Conservation (phyloP, 2,888 invertebrate genomes). For the Orthosia cruda region DNA sequence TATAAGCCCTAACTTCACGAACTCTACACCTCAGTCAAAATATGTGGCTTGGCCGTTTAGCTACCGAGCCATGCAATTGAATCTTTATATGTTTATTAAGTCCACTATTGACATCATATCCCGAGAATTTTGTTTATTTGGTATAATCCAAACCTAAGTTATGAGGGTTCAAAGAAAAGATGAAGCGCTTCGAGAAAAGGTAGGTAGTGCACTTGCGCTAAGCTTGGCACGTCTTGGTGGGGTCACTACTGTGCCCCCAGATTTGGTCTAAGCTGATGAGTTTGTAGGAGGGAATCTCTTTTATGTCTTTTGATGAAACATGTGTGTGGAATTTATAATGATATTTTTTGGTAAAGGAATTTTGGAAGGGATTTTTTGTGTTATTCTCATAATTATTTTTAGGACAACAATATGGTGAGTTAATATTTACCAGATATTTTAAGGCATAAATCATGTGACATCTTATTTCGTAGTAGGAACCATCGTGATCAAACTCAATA, state of each 20-base stretch:
- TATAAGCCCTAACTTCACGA: too few relatives aligned
- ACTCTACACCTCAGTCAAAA: too few relatives aligned
- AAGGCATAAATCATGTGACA: too few relatives aligned
- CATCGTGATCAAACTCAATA: too few relatives aligned
- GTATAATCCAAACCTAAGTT: neutral
- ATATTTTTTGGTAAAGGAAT: neutral
- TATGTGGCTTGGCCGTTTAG: too few relatives aligned
- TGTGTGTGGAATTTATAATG: constrained; percentile 35
- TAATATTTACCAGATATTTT: too few relatives aligned
- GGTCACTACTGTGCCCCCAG: neutral
- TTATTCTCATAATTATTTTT: too few relatives aligned
- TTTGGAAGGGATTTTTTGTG: too few relatives aligned
- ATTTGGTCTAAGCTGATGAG: constrained; percentile 54
- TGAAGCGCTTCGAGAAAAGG: neutral
- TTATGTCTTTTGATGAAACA: constrained; percentile 34
- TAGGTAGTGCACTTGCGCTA: neutral
- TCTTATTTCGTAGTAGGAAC: too few relatives aligned
- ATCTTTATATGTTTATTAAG: neutral
- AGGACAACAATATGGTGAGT: too few relatives aligned
- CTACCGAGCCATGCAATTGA: neutral
- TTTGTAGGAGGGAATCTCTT: constrained; percentile 20
- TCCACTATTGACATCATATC: neutral
- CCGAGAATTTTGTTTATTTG: neutral
- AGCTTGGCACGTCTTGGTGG: neutral
- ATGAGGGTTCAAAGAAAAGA: neutral